Base-by-base conservation (phyloP, 1,140 invertebrate species). In the Lucilia cuprina region DNA sequence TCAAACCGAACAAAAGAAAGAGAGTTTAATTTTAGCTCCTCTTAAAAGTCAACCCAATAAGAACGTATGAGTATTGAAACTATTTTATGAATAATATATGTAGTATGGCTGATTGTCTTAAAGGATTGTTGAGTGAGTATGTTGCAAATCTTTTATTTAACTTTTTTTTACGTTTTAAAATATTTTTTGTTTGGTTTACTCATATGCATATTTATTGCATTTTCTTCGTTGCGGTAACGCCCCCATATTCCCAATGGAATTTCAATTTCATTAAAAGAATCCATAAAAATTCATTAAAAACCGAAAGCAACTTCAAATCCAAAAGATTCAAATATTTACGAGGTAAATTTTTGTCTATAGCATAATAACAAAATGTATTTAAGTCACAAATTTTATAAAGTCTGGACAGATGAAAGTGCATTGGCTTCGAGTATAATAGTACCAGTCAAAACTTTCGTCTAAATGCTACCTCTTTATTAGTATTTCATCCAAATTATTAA, bases 191-290 rank as follows among this genome's bases (percentile, higher is more conserved):
- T 60, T 60, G 14, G 14, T 14, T 60, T 60, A 85, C 86, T 90
- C 89, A 89, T 90, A 90, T 90, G 89, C 89, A 90, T 90, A 90
- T 90, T 90, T 90, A 90, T 90, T 90, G 89, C 89, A 90, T 90
- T 90, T 87, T 84, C 17, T 90, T 90, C 87, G 89, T 88, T 87
- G 85, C 88, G 88, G 89, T 86, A 89, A 90, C 89, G 89, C 89
- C 89, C 89, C 88, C 89, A 88, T 88, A 90, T 88, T 87, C 87
- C 87, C 87, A 90, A 88, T 88, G 89, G 89, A 90, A 90, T 90
- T 90, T 90, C 89, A 90, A 90, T 88, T 90, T 88, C 87, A 88
- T 88, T 90, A 83, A 70, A 74, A 50, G 65, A 77, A 77, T 84
- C 19, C 41, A 49, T 41, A 80, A 80, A 80, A 80, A 9, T 2